A percentile compares a stretch with the other conserved stretches of the same genome.
phyloP scores from a whole-genome alignment of 2,113 vertebrate genomes.

The Notechis scutatus region DNA sequence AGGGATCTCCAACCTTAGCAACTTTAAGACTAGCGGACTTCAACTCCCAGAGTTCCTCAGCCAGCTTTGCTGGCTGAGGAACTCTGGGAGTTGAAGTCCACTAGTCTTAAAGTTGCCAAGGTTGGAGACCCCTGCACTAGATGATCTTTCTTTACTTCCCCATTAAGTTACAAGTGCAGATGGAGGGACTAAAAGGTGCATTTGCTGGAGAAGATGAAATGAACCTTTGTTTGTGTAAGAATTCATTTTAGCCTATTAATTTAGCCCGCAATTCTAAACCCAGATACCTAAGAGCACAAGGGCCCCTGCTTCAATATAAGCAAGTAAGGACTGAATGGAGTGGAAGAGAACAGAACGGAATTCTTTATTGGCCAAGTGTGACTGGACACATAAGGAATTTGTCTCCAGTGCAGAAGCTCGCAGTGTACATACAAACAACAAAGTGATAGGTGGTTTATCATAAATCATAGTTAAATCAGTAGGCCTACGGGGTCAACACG shows the following conservation, averaged over 20 bases:
- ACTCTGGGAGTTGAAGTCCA: no score
- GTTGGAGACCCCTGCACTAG: no score
- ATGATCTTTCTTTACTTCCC: slow-evolving; percentile 48
- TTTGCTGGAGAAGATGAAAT: background rate
- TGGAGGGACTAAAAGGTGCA: slow-evolving; percentile 32
- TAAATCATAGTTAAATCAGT: background rate
- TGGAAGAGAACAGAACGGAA: background rate
- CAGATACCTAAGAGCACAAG: background rate
- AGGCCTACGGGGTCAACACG: background rate
- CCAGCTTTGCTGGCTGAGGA: no score
- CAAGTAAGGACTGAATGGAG: background rate
- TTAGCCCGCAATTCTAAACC: no score
- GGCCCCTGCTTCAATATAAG: background rate
- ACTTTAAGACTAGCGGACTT: no score
- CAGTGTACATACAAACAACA: background rate
- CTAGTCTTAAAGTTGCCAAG: no score
- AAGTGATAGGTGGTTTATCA: background rate
- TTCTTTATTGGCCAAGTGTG: background rate
- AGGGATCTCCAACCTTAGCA: no score
- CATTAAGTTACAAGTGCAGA: slow-evolving; percentile 51
- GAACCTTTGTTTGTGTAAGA: background rate
- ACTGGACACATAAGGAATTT: background rate
- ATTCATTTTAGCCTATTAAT: background rate
- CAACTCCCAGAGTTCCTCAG: no score
- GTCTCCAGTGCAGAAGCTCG: background rate